Percentiles rank a stretch among this genome's conserved stretches.
Conservation (phyloP, 2,888 invertebrate species). For the Oligia latruncula region DNA sequence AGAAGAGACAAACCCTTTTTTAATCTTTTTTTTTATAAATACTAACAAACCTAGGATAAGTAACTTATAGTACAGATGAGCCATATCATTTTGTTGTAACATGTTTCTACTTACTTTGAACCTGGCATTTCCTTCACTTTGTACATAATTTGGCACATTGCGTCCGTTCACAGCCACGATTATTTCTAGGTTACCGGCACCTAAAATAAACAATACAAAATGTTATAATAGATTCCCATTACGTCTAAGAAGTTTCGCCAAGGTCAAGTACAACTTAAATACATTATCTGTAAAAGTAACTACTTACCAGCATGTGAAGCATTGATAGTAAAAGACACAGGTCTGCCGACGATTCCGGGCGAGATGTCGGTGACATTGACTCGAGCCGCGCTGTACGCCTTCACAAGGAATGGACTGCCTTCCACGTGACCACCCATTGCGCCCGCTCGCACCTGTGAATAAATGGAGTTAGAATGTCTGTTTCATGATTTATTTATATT, state of each 20-base stretch:
- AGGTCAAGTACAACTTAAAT: too few species aligned
- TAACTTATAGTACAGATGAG: too few species aligned
- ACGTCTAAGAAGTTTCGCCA: not conserved
- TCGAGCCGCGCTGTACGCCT: slow-evolving; percentile 98
- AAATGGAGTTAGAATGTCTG: not conserved
- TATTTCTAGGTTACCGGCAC: slow-evolving; percentile 99
- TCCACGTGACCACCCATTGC: slow-evolving; percentile 94
- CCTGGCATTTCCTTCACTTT: slow-evolving; percentile 98
- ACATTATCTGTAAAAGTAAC: not conserved
- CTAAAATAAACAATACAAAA: slow-evolving; percentile 77
- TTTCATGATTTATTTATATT: not conserved
- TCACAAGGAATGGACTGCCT: slow-evolving; percentile 98
- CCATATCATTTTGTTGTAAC: too few species aligned
- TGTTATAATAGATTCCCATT: not conserved
- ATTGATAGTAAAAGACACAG: slow-evolving; percentile 98
- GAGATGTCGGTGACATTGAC: slow-evolving; percentile 98
- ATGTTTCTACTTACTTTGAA: slow-evolving; percentile 91
- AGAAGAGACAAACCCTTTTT: too few species aligned
- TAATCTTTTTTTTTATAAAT: too few species aligned
- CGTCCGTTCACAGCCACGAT: slow-evolving; percentile 98
- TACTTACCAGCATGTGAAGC: slow-evolving; percentile 92
- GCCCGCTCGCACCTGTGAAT: slow-evolving; percentile 84
- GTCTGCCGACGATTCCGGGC: slow-evolving; percentile 96
- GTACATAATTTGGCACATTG: slow-evolving; percentile 99
- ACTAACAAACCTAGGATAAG: too few species aligned